Percentiles rank a stretch among this genome's conserved stretches.
These are phyloP conservation scores for Sitta europaea DNA, from an alignment of 2,113 vertebrate species.

Conservation along the genomic window DNA sequence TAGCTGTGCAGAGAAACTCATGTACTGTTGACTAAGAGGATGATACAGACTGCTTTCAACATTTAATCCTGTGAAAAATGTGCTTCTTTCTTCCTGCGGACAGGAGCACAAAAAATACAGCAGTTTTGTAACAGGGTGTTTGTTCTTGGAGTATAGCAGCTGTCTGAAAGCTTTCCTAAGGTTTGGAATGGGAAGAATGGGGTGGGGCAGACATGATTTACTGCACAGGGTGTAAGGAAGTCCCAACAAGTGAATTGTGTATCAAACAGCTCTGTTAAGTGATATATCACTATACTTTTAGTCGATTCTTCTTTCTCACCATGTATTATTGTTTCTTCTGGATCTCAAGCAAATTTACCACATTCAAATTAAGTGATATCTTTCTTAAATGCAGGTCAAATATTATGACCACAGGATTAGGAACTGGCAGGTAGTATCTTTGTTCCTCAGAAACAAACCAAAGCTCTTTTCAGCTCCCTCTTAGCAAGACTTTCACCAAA, in stretches of 20 bases:
- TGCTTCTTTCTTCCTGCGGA: not conserved
- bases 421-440: not conserved
- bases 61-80: not conserved
- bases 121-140: not conserved
- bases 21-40: not conserved
- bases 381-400: not conserved
- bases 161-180: not conserved
- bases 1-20: not conserved
- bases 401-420: not conserved
- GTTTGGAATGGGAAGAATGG: not conserved
- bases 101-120: not conserved
- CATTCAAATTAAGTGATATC: not conserved
- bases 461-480: not conserved
- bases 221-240: not conserved
- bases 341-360: conserved; percentile 50
- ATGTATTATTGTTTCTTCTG: conserved; percentile 22
- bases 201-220: not conserved
- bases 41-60: not conserved
- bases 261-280: not conserved
- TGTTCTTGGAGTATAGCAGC: not conserved
- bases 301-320: conserved; percentile 10
- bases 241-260: not conserved
- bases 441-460: not conserved
- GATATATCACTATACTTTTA: not conserved
- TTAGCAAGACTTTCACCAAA: not conserved